Evolutionary conservation across 2,888 invertebrate genomes (phyloP).

Genomic region (Cataglyphis altisquamis): DNA sequence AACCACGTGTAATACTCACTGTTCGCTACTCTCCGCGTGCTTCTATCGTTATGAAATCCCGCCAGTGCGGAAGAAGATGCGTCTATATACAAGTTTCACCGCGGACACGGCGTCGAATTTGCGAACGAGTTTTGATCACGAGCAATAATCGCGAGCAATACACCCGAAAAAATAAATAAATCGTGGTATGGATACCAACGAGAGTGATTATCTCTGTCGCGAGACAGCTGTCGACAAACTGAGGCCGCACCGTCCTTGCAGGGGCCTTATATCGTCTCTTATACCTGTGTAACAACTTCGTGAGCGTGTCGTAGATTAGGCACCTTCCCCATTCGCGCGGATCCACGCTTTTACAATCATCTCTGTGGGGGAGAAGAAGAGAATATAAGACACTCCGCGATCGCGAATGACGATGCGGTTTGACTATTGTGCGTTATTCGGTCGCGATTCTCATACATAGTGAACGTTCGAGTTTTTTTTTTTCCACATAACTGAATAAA

Average conservation of each 20-base stretch:
- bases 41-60: constrained; percentile 3
- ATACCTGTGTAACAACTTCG: constrained; percentile 66
- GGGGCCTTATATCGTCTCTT: constrained; percentile 77
- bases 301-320: constrained; percentile 36
- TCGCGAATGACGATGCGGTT: background rate
- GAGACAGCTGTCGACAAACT: constrained; percentile 70
- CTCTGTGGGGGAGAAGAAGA: background rate
- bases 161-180: background rate
- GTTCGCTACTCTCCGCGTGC: constrained; percentile 7
- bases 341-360: background rate
- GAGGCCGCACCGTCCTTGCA: constrained; percentile 68
- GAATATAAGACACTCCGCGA: background rate
- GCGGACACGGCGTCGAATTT: background rate
- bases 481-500: background rate
- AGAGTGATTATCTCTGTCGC: constrained; percentile 43
- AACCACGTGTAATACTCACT: constrained; percentile 32
- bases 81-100: background rate
- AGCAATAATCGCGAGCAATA: background rate
- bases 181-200: background rate
- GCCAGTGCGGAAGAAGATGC: background rate
- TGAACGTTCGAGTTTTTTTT: background rate
- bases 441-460: background rate
- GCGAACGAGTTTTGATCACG: background rate
- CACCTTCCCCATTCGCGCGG: constrained; percentile 41
- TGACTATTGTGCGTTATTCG: background rate